These are phyloP conservation scores for Spisula solida DNA, from an alignment of 2,888 invertebrate species.

Conservation along the genomic window DNA sequence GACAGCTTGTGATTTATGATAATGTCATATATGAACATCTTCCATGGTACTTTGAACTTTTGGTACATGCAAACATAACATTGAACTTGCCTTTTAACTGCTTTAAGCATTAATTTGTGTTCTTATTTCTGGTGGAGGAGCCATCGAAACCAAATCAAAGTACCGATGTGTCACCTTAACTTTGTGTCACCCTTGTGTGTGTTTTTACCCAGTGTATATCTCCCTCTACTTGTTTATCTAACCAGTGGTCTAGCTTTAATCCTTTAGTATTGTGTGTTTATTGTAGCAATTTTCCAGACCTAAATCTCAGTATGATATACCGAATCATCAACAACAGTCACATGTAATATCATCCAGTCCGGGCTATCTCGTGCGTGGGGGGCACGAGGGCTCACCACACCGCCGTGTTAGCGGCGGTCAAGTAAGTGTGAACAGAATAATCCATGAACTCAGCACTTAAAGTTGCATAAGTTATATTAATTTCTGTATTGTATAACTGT, in stretches of 20 bases:
- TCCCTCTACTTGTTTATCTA: neutral
- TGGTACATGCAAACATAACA: neutral
- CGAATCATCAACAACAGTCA: constrained; percentile 61
- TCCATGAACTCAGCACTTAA: constrained; percentile 5
- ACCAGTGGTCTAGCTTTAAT: constrained; percentile 7
- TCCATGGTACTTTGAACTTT: neutral
- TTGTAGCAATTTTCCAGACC: constrained; percentile 77
- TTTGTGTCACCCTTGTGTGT: neutral
- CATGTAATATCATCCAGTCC: constrained; percentile 40
- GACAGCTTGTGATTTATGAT: no score
- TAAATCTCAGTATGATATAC: constrained; percentile 82
- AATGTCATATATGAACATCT: neutral
- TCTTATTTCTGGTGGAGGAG: neutral
- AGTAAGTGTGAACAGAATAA: constrained; percentile 52
- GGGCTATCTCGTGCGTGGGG: constrained; percentile 47
- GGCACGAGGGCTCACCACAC: constrained; percentile 52
- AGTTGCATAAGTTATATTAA: neutral
- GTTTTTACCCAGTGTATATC: neutral
- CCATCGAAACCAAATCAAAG: neutral
- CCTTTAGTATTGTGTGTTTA: constrained; percentile 58
- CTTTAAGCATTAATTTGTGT: neutral
- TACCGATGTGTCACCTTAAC: neutral
- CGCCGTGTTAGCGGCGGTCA: constrained; percentile 48
- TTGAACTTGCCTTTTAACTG: neutral
- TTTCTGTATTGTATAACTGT: constrained; percentile 15